phyloP scores from a whole-genome alignment of 2,797 vertebrate genomes.

The Ficedula albicollis region DNA sequence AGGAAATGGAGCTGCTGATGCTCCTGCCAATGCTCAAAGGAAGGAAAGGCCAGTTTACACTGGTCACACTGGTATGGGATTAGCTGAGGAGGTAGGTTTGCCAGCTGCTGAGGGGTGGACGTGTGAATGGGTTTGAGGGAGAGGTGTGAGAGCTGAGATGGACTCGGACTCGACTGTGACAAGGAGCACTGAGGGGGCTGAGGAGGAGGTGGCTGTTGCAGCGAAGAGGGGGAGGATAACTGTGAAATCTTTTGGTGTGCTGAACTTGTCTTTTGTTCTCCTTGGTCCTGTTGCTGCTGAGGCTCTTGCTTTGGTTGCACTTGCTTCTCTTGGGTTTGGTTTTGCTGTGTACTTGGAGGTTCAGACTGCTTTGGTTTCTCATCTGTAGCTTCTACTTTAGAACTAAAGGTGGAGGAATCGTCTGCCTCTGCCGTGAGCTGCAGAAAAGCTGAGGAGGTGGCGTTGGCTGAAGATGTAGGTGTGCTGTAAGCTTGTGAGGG shows the following conservation, averaged over 20 bases:
- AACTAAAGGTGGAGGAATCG: constrained; percentile 82
- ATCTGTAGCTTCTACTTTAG: constrained; percentile 79
- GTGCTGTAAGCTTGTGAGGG: constrained; percentile 88
- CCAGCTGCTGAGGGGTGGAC: constrained; percentile 87
- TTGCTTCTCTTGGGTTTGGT: constrained; percentile 88
- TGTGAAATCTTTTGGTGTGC: constrained; percentile 85
- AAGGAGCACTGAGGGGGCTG: constrained; percentile 82
- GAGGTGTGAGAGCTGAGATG: constrained; percentile 90
- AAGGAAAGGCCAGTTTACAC: constrained; percentile 96
- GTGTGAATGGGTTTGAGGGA: constrained; percentile 89
- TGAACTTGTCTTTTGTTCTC: constrained; percentile 86
- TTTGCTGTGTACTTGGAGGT: constrained; percentile 81
- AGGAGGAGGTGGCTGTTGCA: constrained; percentile 82
- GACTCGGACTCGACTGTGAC: constrained; percentile 88
- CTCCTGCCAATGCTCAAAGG: constrained; percentile 99
- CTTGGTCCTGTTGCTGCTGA: constrained; percentile 81
- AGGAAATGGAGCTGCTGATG: constrained; percentile 99
- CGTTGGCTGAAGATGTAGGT: constrained; percentile 85
- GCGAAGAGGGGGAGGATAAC: constrained; percentile 84
- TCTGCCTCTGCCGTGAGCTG: constrained; percentile 84
- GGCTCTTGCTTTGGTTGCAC: constrained; percentile 91
- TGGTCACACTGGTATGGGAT: constrained; percentile 99
- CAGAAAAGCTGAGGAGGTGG: constrained; percentile 78
- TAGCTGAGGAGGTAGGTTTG: constrained; percentile 90
- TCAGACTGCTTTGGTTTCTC: constrained; percentile 96